Evolutionary conservation across 2,113 vertebrate genomes (phyloP).

Genomic region (Lanius collurio): DNA sequence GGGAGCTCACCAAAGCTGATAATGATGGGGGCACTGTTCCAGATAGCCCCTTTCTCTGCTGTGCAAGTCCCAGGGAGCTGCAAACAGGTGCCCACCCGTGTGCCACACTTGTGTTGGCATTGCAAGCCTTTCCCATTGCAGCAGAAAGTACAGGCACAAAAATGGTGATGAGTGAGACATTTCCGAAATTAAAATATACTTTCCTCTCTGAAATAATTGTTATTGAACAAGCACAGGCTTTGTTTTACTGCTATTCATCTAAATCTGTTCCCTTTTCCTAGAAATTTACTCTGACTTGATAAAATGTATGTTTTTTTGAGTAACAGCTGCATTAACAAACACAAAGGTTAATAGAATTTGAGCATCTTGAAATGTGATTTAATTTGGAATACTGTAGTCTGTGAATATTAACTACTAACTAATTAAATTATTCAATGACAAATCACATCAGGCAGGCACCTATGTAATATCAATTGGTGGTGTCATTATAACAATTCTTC

Average conservation of each 20-base stretch:
- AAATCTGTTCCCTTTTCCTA: not conserved
- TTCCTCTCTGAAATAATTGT: not conserved
- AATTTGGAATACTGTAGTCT: slow-evolving; percentile 39
- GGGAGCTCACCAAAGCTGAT: not conserved
- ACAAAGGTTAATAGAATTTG: slow-evolving; percentile 53
- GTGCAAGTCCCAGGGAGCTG: not conserved
- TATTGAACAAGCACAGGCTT: not conserved
- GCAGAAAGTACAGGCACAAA: not conserved
- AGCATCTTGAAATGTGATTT: slow-evolving; percentile 60
- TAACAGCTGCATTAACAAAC: slow-evolving; percentile 34
- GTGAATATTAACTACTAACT: slow-evolving; percentile 51
- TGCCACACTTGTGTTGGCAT: not conserved
- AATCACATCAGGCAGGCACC: slow-evolving; percentile 28
- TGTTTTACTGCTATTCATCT: not conserved
- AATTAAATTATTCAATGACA: slow-evolving; percentile 57
- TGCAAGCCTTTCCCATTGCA: not conserved
- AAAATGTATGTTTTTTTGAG: not conserved
- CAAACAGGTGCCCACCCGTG: accelerated
- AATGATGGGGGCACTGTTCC: not conserved
- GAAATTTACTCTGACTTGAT: not conserved
- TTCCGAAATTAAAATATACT: not conserved
- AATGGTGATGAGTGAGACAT: not conserved
- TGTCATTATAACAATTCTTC: slow-evolving; percentile 18
- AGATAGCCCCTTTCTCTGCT: not conserved
- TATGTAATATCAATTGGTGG: slow-evolving; percentile 3